Conservation (phyloP, 2,113 vertebrate genomes). For the Ornithorhynchus anatinus region DNA sequence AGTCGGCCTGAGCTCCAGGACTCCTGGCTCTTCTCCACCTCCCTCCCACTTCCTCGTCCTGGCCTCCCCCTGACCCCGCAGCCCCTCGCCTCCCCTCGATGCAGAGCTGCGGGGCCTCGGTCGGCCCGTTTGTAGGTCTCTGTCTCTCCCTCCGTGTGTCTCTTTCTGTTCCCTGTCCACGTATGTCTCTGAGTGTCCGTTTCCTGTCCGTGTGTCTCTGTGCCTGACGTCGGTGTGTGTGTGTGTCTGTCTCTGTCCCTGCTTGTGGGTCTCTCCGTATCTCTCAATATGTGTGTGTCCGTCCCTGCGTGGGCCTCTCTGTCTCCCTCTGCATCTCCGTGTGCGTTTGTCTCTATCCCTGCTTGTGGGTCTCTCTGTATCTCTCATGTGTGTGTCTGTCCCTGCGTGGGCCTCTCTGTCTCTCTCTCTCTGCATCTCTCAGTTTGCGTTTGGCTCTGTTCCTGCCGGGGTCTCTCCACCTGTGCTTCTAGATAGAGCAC, state of each 20-base stretch:
- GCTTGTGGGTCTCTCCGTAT: background rate
- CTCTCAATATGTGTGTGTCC: background rate
- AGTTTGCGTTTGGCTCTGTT: background rate
- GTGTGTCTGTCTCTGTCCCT: background rate
- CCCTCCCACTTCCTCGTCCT: too few relatives aligned
- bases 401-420: background rate
- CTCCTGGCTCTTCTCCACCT: too few relatives aligned
- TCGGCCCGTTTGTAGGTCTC: background rate
- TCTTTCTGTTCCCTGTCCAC: too few relatives aligned
- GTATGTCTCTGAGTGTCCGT: background rate
- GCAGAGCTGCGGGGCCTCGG: too few relatives aligned
- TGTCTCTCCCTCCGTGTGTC: too few relatives aligned
- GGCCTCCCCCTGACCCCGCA: too few relatives aligned
- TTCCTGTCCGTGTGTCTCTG: background rate
- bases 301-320: background rate
- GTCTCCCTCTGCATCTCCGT: background rate
- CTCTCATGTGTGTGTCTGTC: background rate
- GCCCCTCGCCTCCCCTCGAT: too few relatives aligned
- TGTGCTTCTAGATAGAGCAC: background rate
- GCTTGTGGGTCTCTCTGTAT: background rate
- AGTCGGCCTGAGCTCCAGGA: too few relatives aligned
- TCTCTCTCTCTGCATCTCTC: background rate
- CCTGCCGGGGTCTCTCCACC: background rate
- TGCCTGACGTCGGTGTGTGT: background rate
- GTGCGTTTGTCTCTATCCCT: background rate